Percentiles rank a stretch among this genome's conserved stretches.
Evolutionary conservation across 2,888 invertebrate genomes (phyloP).

Genomic region (Epirrhoe alternata): DNA sequence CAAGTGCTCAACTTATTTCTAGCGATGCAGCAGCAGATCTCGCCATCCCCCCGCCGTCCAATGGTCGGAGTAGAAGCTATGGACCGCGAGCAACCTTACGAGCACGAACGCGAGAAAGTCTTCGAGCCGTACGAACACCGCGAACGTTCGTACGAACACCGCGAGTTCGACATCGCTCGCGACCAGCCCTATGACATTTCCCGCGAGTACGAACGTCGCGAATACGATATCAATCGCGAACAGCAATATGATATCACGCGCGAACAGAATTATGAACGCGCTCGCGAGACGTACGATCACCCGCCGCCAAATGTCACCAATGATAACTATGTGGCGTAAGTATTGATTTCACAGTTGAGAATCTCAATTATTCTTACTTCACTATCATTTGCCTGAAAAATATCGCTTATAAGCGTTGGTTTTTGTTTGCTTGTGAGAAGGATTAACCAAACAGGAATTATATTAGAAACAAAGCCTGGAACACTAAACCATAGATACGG

Average conservation of each 20-base stretch:
- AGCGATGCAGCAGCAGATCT: slow-evolving; percentile 19
- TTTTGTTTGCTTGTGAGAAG: no score
- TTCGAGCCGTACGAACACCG: slow-evolving; percentile 1
- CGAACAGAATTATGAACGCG: slow-evolving; percentile 7
- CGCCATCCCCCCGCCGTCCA: slow-evolving; percentile 10
- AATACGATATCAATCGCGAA: neutral
- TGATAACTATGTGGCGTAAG: slow-evolving; percentile 18
- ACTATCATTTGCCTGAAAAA: no score
- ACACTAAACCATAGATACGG: no score
- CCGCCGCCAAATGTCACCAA: slow-evolving; percentile 1
- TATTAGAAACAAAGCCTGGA: no score
- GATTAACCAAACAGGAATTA: no score
- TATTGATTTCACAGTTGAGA: neutral
- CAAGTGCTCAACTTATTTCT: neutral
- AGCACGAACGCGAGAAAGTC: slow-evolving; percentile 3
- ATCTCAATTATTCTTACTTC: no score
- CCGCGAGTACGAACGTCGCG: neutral
- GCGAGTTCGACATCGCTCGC: slow-evolving; percentile 10
- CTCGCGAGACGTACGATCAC: slow-evolving; percentile 16
- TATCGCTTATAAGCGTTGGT: no score
- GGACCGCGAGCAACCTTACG: slow-evolving; percentile 18
- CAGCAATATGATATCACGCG: neutral
- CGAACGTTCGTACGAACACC: neutral
- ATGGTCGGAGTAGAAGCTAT: slow-evolving; percentile 10
- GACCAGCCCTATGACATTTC: slow-evolving; percentile 5